Evolutionary conservation across 2,888 invertebrate genomes (phyloP).

Genomic region (Acleris holmiana): DNA sequence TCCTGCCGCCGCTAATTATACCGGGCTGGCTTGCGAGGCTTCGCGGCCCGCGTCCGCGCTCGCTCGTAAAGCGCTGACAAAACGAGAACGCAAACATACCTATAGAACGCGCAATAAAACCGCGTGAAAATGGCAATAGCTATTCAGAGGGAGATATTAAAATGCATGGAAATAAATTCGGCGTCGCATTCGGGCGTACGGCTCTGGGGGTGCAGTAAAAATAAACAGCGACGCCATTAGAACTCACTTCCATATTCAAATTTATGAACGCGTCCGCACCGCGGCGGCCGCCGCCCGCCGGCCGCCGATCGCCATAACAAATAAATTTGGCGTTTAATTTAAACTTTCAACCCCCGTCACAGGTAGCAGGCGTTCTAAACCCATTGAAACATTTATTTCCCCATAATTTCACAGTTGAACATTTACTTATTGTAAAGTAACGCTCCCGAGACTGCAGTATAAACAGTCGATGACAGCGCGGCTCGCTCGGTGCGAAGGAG

Average conservation of each 20-base stretch:
- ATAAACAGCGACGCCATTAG: conserved; percentile 85
- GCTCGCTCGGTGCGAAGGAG: conserved; percentile 12
- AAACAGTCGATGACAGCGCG: conserved; percentile 31
- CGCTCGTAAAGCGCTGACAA: conserved; percentile 73
- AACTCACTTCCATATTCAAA: conserved; percentile 86
- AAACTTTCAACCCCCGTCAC: conserved; percentile 70
- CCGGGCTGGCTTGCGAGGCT: conserved; percentile 66
- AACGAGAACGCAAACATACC: conserved; percentile 59
- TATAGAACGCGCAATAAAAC: conserved; percentile 78
- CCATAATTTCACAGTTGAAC: conserved; percentile 24
- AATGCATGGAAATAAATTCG: conserved; percentile 85
- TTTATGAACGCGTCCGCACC: conserved; percentile 80
- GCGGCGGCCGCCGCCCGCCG: conserved; percentile 45
- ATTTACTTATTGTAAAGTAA: conserved; percentile 34
- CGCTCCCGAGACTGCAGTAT: conserved; percentile 22
- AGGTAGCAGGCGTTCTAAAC: conserved; percentile 33
- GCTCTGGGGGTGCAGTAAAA: conserved; percentile 84
- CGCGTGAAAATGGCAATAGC: conserved; percentile 83
- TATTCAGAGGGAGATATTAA: conserved; percentile 84
- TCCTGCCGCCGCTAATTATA: conserved; percentile 61
- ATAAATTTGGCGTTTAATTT: conserved; percentile 75
- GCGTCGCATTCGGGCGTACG: conserved; percentile 84
- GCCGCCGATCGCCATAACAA: conserved; percentile 58
- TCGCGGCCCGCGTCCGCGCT: conserved; percentile 69
- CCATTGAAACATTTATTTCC: conserved; percentile 25